Conservation (phyloP, 2,113 vertebrate genomes). For the Chionomys nivalis region DNA sequence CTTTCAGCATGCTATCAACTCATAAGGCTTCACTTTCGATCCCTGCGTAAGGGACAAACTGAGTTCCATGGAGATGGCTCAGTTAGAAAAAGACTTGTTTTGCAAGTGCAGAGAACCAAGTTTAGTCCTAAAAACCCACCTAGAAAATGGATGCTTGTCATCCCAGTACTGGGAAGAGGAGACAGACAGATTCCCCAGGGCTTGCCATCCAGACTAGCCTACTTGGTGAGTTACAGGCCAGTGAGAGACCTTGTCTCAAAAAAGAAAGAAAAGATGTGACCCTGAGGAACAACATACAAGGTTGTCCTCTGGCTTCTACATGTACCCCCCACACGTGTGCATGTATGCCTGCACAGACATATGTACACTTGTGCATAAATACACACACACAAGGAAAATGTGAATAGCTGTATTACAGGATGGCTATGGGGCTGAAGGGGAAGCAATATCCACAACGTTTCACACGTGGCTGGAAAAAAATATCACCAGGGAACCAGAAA, state of each 20-base stretch:
- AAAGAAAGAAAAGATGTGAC: not conserved
- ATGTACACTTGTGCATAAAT: too few species aligned
- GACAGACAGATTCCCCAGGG: not conserved
- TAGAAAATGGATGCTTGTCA: not conserved
- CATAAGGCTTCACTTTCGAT: not conserved
- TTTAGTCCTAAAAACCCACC: not conserved
- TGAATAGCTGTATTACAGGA: accelerated
- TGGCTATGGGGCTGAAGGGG: accelerated
- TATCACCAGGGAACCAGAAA: not conserved
- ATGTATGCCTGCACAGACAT: not conserved
- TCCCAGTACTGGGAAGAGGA: not conserved
- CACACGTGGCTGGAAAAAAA: not conserved
- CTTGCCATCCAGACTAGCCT: not conserved
- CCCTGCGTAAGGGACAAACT: accelerated
- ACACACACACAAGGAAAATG: not conserved
- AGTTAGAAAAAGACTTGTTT: not conserved
- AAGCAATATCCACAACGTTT: accelerated
- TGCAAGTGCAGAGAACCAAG: not conserved
- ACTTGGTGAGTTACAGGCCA: not conserved
- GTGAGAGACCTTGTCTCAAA: not conserved
- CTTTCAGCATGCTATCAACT: not conserved
- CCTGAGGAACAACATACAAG: not conserved
- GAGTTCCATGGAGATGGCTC: not conserved
- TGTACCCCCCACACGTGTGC: not conserved
- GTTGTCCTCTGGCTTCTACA: not conserved